Evolutionary conservation across 2,888 invertebrate genomes (phyloP), one percentile per base, ranked within the genome.

Genomic region (Trypoxylon attenuatum): DNA sequence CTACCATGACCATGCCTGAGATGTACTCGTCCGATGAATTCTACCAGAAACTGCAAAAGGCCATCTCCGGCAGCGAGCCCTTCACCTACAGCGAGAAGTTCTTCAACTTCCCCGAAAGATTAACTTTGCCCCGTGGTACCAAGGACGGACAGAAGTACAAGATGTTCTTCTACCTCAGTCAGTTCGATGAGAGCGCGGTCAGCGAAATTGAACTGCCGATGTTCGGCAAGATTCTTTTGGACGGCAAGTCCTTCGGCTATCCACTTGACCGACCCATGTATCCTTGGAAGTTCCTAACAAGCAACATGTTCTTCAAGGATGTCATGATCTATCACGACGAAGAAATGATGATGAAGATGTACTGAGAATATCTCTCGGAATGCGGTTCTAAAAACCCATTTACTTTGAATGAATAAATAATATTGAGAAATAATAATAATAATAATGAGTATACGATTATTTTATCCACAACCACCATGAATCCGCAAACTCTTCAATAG

Each of bases 41-140:
- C 78, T 83, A 83, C 79, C 76, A 77, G 53, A 84, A 82, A 60
- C 57, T 87, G 45, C 61, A 77, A 15, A 82, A 82, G 58, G 78
- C 85, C 39, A 73, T 82, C 50, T 79, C 82, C 52, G 86, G 85
- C 25, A 81, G 74, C 57, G 84, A 82, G 43, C 84, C 84, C 4
- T 84, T 85, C 73, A 77, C 76, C 0, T 86, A 86, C 75, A 73
- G 52, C 59, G 79, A 83, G 6, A 77, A 71, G 33, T 10, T 71
- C 29, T 82, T 78, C 59, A 81, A 77, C 8, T 89, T 90, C 82
- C 91, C 92, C 6, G 88, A 90, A 63, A 89, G 91, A 71, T 86
- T 93, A 46, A 84, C 91, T 79, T 84, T 93, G 52, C 93, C 93
- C 73, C 91, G 89, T 82, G 93, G 91, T 56, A 89, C 87, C 76